Conservation (phyloP, 1,140 invertebrate genomes). For the Heliconius hermathena region DNA sequence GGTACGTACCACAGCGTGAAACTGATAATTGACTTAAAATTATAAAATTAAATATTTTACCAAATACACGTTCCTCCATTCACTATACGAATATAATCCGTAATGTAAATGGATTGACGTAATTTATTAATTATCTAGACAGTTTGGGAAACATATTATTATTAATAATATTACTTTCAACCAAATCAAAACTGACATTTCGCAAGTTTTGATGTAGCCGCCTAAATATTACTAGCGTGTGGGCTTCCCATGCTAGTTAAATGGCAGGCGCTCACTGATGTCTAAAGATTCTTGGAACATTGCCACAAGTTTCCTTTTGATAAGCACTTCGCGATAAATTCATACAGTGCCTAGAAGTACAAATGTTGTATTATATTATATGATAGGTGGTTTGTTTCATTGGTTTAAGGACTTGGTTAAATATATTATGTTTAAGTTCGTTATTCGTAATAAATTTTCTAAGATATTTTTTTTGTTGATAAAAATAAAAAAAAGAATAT, state of each 20-base stretch:
- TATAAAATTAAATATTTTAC: not conserved
- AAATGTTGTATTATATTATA: not conserved
- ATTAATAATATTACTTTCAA: not conserved
- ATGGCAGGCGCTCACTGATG: not conserved
- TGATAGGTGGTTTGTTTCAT: not conserved
- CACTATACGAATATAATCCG: not conserved
- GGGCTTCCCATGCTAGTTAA: not conserved
- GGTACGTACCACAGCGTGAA: not conserved
- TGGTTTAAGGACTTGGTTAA: no score
- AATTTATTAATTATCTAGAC: not conserved
- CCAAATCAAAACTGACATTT: conserved; percentile 3
- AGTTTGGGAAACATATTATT: not conserved
- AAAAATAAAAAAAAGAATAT: no score
- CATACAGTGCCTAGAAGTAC: not conserved
- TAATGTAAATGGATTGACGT: not conserved
- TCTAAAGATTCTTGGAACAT: conserved; percentile 9
- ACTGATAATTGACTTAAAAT: not conserved
- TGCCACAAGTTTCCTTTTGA: conserved; percentile 9
- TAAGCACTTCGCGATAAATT: conserved; percentile 6
- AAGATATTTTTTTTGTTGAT: no score
- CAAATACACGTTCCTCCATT: not conserved
- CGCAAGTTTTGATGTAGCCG: not conserved
- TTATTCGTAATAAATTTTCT: no score
- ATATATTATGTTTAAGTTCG: no score
- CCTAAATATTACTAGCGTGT: conserved; percentile 9